Base-by-base conservation (phyloP, 2,888 invertebrate species). In the Zygaena filipendulae region DNA sequence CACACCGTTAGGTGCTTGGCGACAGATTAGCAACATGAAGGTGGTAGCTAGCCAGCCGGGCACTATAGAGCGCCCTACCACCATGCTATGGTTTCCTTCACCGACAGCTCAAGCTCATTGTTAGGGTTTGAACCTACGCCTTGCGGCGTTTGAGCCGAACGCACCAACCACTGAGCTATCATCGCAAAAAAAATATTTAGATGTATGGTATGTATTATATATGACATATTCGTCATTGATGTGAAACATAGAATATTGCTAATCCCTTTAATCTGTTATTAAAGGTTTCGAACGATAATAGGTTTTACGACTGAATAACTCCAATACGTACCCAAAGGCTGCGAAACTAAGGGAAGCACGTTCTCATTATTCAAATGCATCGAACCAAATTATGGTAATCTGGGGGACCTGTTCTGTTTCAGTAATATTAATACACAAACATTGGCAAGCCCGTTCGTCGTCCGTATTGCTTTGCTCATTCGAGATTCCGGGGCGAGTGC, bases 381-480 rank as follows among this genome's bases (percentile, higher is more conserved):
- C 67, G 71, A 70, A 77, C 70, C 75, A 75, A 75, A 77, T 75
- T 75, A 77, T 77, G 75, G 70, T 77, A 77, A 75, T 77, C 75
- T 68, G 70, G 55, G 66, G 58, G 70, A 74, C 71, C 74, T 75
- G 75, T 59, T 71, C 74, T 71, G 74, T 74, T 72, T 74, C 70
- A 64, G 61, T 60, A 71, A 75, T 74, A 74, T 70, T 74, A 74
- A 71, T 71, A 66, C 54, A 66, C 71, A 74, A 70, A 69, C 64
- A 67, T 63, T 53, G 55, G 47, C 44, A 47, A 52, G 47, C 38
- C 42, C 37, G 39, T 25, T 42, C 40, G 44, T 36, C 39, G 33
- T 38, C 23, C 27, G 36, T 29, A 30, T 32, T 26, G 38, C 32
- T 40, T 33, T 42, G 36, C 36, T 36, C 36, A 39, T 36, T 37